A percentile compares a stretch with the other conserved stretches of the same genome.
These are phyloP conservation scores for Corynorhinus townsendii DNA, from an alignment of 2,113 vertebrate species.

Conservation along the genomic window DNA sequence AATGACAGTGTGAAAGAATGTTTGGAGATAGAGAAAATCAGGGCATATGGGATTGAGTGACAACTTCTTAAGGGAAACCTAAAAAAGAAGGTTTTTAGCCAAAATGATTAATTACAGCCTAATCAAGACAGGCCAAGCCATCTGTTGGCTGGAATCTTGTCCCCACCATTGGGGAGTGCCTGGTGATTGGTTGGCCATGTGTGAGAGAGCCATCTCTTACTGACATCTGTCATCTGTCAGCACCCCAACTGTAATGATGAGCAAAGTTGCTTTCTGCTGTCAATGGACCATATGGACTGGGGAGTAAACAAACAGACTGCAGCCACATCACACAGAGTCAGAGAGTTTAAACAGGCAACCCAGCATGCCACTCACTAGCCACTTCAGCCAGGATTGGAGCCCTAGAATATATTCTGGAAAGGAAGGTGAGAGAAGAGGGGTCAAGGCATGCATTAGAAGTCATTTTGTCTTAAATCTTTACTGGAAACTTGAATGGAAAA, in stretches of 20 bases:
- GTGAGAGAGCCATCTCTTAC: conserved; percentile 28
- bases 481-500: not conserved
- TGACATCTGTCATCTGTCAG: conserved; percentile 70
- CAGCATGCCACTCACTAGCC: not conserved
- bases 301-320: not conserved
- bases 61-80: conserved; percentile 51
- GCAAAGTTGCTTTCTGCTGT: conserved; percentile 48
- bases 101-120: conserved; percentile 49
- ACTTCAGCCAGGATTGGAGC: no score
- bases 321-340: not conserved
- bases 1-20: conserved; percentile 38
- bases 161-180: conserved; percentile 4
- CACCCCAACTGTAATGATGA: conserved; percentile 41
- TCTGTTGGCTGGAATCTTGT: conserved; percentile 56
- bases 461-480: not conserved
- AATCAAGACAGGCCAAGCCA: conserved; percentile 48
- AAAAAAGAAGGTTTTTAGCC: conserved; percentile 39
- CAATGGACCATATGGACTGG: conserved; percentile 50
- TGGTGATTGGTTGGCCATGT: conserved; percentile 39
- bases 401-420: accelerated
- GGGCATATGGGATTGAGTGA: conserved; percentile 42
- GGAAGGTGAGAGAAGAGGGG: accelerated
- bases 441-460: accelerated
- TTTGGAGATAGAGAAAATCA: not conserved
- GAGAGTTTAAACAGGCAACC: not conserved